Percentiles rank a stretch among this genome's conserved stretches.
Conservation (phyloP, 2,888 invertebrate genomes). For the Ecliptopera silaceata region DNA sequence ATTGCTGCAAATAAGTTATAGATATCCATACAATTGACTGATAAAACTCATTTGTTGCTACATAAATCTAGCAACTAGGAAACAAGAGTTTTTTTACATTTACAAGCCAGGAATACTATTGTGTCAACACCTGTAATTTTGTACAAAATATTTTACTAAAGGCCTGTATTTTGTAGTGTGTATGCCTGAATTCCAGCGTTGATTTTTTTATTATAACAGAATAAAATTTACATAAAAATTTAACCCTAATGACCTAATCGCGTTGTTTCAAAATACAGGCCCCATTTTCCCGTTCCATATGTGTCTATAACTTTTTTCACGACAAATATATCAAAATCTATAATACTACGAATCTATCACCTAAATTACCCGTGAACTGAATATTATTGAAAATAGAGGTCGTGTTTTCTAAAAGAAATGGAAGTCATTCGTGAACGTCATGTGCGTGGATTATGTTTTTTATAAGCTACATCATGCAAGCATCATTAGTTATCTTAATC, state of each 20-base stretch:
- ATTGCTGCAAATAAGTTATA: too few species aligned
- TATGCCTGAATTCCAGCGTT: too few species aligned
- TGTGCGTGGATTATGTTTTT: slow-evolving; percentile 30
- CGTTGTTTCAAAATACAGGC: too few species aligned
- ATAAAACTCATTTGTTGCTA: neutral
- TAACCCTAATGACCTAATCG: too few species aligned
- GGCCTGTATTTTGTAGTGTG: too few species aligned
- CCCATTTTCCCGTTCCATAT: too few species aligned
- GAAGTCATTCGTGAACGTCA: neutral
- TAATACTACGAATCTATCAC: neutral
- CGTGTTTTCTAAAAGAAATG: slow-evolving; percentile 1
- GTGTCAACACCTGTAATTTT: slow-evolving; percentile 2
- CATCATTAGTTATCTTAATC: slow-evolving; percentile 40
- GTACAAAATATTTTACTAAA: neutral
- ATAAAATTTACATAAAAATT: too few species aligned
- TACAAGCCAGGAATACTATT: slow-evolving; percentile 3
- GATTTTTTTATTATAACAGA: too few species aligned
- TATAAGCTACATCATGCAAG: slow-evolving; percentile 46
- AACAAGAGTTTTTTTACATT: slow-evolving; percentile 4
- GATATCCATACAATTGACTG: neutral
- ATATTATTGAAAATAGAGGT: neutral
- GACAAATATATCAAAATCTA: too few species aligned
- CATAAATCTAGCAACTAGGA: slow-evolving; percentile 9
- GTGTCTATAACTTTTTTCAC: too few species aligned
- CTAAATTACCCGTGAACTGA: neutral